Percentiles rank a stretch among this genome's conserved stretches.
These are phyloP conservation scores for Parazoanthus atlanticus DNA, from an alignment of 92 coral and sea anemone species.

Conservation along the genomic window DNA sequence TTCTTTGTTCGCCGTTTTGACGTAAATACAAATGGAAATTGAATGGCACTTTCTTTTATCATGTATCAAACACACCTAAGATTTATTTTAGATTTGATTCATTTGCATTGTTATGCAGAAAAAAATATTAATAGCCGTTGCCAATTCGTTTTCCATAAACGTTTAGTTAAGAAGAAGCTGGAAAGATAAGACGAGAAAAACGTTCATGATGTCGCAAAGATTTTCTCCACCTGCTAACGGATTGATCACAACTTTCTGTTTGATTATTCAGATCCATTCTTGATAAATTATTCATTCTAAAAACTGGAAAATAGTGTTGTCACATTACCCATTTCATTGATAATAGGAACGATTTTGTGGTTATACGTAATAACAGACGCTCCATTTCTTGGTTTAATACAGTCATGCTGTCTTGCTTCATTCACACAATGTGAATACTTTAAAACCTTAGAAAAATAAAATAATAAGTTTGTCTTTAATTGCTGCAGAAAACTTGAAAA, in stretches of 20 bases:
- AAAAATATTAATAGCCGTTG: no score
- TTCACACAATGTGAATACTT: no score
- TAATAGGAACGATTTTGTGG: neutral
- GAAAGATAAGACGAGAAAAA: neutral
- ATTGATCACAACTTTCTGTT: neutral
- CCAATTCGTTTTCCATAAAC: no score
- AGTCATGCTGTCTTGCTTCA: neutral
- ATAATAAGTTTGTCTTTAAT: neutral
- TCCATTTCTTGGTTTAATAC: neutral
- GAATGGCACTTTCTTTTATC: no score
- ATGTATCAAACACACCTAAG: no score
- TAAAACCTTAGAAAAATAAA: neutral
- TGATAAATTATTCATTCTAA: neutral
- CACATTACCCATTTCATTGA: neutral
- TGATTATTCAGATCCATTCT: neutral
- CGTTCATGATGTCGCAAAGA: neutral
- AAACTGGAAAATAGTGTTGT: neutral
- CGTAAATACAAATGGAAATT: no score
- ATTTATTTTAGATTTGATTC: no score
- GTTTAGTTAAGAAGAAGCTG: neutral
- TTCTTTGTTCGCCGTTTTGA: no score
- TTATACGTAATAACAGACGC: neutral
- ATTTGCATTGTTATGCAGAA: no score
- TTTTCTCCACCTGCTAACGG: neutral
- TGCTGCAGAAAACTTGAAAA: neutral